Percentiles rank a stretch among this genome's conserved stretches.
Evolutionary conservation across 2,888 invertebrate species (phyloP).

Genomic region (Drepana falcataria): DNA sequence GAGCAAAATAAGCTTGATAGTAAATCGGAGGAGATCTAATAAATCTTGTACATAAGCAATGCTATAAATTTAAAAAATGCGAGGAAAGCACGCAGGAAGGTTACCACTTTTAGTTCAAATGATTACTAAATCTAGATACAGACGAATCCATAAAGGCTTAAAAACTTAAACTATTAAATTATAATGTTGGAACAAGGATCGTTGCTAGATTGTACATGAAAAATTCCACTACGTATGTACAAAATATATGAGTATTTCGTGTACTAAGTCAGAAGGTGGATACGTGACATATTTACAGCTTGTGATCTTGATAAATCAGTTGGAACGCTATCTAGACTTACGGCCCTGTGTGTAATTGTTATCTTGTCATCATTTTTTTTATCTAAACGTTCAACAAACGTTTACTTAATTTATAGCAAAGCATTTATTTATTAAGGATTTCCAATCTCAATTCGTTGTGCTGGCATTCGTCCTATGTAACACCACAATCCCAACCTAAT

Average conservation of each 20-base stretch:
- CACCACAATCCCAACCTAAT: not conserved
- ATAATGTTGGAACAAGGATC: not conserved
- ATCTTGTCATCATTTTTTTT: constrained; percentile 31
- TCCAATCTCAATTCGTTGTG: constrained; percentile 5
- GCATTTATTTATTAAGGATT: constrained; percentile 2
- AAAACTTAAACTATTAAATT: not conserved
- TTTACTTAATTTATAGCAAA: constrained; percentile 25
- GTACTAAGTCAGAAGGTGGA: constrained; percentile 24
- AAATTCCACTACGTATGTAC: constrained; percentile 32
- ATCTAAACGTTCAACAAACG: constrained; percentile 22
- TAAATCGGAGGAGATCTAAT: too few relatives aligned
- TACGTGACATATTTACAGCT: constrained; percentile 61
- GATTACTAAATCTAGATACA: too few relatives aligned
- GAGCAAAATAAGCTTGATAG: too few relatives aligned
- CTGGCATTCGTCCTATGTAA: constrained; percentile 1
- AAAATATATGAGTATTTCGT: constrained; percentile 16
- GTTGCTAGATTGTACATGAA: constrained; percentile 19
- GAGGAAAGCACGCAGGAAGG: too few relatives aligned
- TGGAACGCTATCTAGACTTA: constrained; percentile 51
- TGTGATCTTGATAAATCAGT: constrained; percentile 57
- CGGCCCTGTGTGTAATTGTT: constrained; percentile 27
- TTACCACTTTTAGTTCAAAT: too few relatives aligned
- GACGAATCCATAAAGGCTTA: not conserved
- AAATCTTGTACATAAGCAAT: too few relatives aligned
- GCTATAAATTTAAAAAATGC: too few relatives aligned